phyloP scores from a whole-genome alignment of 2,797 vertebrate genomes.

The Leucoraja ocellata region DNA sequence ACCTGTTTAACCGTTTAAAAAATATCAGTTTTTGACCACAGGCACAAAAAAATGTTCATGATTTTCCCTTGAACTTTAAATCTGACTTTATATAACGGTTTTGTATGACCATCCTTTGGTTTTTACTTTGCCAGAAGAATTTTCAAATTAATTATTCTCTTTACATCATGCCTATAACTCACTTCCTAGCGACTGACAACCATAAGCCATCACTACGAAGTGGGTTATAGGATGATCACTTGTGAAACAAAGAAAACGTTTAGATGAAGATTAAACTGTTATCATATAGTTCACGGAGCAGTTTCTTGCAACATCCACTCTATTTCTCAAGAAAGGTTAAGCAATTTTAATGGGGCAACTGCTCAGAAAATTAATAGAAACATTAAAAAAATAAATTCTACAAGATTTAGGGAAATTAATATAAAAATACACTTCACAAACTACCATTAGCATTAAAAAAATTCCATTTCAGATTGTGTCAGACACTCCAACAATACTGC shows the following conservation, averaged over 20 bases:
- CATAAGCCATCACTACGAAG: not conserved
- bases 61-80: not conserved
- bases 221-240: not conserved
- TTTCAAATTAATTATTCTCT: not conserved
- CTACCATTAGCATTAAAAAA: not conserved
- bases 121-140: not conserved
- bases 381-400: not conserved
- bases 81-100: not conserved
- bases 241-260: not conserved
- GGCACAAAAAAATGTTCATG: not conserved
- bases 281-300: not conserved
- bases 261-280: not conserved
- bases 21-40: not conserved
- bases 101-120: not conserved
- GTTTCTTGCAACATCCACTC: not conserved
- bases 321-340: not conserved
- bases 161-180: not conserved
- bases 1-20: not conserved
- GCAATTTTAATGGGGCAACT: not conserved
- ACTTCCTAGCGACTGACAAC: not conserved
- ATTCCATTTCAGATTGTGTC: not conserved
- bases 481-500: not conserved
- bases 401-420: not conserved
- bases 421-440: no score
- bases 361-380: not conserved